phyloP scores from a whole-genome alignment of 2,113 vertebrate species.

The Prunella himalayana region DNA sequence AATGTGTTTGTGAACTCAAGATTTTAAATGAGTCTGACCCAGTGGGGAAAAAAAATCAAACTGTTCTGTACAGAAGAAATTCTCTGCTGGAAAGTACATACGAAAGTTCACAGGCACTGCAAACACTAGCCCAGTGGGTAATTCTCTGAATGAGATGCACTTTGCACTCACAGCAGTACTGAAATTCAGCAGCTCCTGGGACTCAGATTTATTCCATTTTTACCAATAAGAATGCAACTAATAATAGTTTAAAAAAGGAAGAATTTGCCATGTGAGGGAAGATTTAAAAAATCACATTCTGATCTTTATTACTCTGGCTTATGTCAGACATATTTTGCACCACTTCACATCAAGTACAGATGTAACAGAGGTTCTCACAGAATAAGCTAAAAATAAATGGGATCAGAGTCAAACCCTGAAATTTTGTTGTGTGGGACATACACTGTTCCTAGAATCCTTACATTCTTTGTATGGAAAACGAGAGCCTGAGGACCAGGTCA shows the following conservation, averaged over 20 bases:
- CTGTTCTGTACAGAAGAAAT: constrained; percentile 46
- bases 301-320: background rate
- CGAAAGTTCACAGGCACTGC: constrained; percentile 55
- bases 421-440: background rate
- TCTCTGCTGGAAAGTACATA: constrained; percentile 50
- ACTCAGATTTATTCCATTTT: constrained; percentile 35
- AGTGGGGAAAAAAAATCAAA: constrained; percentile 54
- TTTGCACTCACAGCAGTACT: constrained; percentile 61
- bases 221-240: constrained; percentile 24
- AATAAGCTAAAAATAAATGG: background rate
- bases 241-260: constrained; percentile 32
- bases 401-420: background rate
- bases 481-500: background rate
- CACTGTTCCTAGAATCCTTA: background rate
- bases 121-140: constrained; percentile 56
- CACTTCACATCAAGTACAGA: background rate
- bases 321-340: background rate
- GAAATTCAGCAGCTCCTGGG: constrained; percentile 27
- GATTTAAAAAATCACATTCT: background rate
- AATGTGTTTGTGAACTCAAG: constrained; percentile 44
- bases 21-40: constrained; percentile 50
- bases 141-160: constrained; percentile 56
- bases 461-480: background rate
- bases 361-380: background rate
- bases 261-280: background rate